phyloP scores from a whole-genome alignment of 2,888 invertebrate genomes.

The Bombyx huttoni region DNA sequence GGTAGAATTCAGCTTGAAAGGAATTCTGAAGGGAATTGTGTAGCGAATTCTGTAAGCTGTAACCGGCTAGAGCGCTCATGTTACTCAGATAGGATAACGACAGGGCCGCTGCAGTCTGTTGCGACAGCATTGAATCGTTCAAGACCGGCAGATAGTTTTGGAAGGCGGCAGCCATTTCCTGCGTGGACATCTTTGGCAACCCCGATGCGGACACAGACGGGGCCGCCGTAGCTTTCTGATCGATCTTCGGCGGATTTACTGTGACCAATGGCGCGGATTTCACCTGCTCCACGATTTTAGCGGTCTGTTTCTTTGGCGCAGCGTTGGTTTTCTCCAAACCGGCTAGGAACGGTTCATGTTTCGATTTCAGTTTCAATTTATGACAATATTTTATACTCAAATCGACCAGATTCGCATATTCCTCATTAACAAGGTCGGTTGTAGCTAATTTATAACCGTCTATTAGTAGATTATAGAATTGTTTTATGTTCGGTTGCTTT shows the following conservation, averaged over 20 bases:
- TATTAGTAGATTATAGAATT: constrained; percentile 75
- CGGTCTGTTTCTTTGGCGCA: constrained; percentile 43
- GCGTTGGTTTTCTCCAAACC: constrained; percentile 46
- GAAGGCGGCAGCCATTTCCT: constrained; percentile 49
- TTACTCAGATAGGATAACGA: constrained; percentile 48
- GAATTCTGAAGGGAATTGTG: constrained; percentile 41
- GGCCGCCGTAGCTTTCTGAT: constrained; percentile 19
- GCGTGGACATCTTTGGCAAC: constrained; percentile 44
- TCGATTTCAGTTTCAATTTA: constrained; percentile 72
- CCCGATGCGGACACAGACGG: constrained; percentile 13
- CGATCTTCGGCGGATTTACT: constrained; percentile 22
- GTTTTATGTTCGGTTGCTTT: constrained; percentile 72
- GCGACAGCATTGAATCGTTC: constrained; percentile 42
- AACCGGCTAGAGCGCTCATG: constrained; percentile 45
- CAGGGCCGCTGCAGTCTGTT: constrained; percentile 51
- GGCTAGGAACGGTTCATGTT: constrained; percentile 61
- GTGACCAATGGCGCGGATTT: constrained; percentile 18
- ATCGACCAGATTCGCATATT: constrained; percentile 76
- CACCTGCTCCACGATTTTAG: constrained; percentile 27
- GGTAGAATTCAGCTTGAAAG: constrained; percentile 59
- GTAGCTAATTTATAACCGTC: constrained; percentile 80
- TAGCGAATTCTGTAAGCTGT: constrained; percentile 36
- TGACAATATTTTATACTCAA: constrained; percentile 80
- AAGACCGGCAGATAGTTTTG: constrained; percentile 52
- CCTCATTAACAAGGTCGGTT: constrained; percentile 69